phyloP scores from a whole-genome alignment of 2,888 invertebrate species.

The Malthinus flaveolus region DNA sequence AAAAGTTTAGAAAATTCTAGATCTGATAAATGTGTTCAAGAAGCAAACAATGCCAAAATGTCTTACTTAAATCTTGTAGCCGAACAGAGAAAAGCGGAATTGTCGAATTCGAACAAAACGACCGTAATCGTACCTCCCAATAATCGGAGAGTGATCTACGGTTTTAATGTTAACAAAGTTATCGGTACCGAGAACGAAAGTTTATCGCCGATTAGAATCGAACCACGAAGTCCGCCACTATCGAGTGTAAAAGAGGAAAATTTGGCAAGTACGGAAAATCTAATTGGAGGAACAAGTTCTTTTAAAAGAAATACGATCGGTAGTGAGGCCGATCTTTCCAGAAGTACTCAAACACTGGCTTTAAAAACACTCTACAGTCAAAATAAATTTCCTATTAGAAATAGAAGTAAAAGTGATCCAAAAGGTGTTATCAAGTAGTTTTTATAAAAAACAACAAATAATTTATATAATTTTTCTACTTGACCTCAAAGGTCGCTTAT shows the following conservation, averaged over 20 bases:
- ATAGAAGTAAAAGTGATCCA: conserved; percentile 36
- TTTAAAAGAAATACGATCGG: conserved; percentile 23
- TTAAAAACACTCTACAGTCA: conserved; percentile 57
- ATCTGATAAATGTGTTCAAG: not conserved
- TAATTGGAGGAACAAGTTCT: conserved; percentile 33
- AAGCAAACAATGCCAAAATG: conserved; percentile 10
- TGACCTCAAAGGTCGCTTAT: conserved; percentile 6
- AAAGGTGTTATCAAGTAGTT: conserved; percentile 25
- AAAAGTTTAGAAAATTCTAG: not conserved
- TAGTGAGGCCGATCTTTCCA: conserved; percentile 33
- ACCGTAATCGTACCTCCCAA: conserved; percentile 17
- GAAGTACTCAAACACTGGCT: conserved; percentile 37
- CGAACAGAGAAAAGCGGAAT: conserved; percentile 35
- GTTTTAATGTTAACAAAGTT: conserved; percentile 30
- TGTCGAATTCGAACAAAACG: conserved; percentile 24
- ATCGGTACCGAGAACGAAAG: conserved; percentile 24
- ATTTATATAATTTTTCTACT: conserved; percentile 13
- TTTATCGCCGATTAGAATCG: conserved; percentile 32
- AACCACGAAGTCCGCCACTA: conserved; percentile 48
- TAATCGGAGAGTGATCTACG: conserved; percentile 31
- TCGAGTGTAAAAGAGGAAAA: conserved; percentile 55
- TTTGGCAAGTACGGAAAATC: conserved; percentile 54
- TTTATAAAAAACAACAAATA: conserved; percentile 6
- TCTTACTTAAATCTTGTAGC: conserved; percentile 24
- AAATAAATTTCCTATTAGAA: conserved; percentile 63